Evolutionary conservation across 2,797 vertebrate genomes (phyloP), one percentile per base, ranked within the genome.

Genomic region (Poecilia gillii): DNA sequence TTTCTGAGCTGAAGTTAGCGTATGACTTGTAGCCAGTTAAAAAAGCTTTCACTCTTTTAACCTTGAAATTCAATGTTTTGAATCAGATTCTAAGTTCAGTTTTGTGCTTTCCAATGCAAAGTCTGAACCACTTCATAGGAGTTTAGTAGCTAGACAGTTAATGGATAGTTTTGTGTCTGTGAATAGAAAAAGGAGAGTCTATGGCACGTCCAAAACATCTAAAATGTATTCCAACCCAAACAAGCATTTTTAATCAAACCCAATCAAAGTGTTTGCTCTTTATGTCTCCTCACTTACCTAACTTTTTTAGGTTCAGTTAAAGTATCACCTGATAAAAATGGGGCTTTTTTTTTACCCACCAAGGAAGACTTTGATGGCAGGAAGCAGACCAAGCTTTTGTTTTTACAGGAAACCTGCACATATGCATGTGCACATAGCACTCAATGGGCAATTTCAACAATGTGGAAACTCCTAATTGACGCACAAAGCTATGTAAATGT

Each of bases 401-500:
- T 72, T 72, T 72, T 72, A 36, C 41, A 36, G 51, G 53, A 72
- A 46, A 49, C 71, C n/a, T 12, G 33, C 28, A 23, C n/a, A 55
- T 14, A 70, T 66, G 23, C 36, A 55, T 39, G 45, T 55, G 47
- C n/a, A 45, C 43, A 55, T 25, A 78, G 7, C 11, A 76, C 33
- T 16, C 31, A 14, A 36, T 9, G 8, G 28, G n/a, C 77, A 14
- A n/a, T 36, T 78, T 78, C 59, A 73, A 46, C 23, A 28, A 39
- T 62, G 12, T 78, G 49, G 51, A 71, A 71, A 43, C 25, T 59
- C 28, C 31, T 71, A 64, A 49, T 6, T 81, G 31, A 75, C 36
- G 8, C 20, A 12, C 46, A 73, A 66, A 0, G 46, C 31, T 51
- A 66, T 75, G 33, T 47, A 81, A 76, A 77, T 76, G 0, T 20